Conservation (phyloP, 1,140 invertebrate genomes). For the Trachelipus rathkii region DNA sequence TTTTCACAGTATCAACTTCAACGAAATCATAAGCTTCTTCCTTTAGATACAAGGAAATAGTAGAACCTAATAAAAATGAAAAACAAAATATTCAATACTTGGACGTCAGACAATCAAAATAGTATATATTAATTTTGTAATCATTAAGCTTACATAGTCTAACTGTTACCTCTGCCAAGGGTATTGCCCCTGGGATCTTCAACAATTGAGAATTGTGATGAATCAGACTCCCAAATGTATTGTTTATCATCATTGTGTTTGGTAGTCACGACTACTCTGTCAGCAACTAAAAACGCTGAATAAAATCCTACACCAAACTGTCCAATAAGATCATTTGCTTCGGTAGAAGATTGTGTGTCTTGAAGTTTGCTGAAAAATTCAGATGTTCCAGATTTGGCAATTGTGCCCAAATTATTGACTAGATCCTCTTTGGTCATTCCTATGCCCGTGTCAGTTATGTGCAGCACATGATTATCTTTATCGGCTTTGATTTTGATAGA, state of each 20-base stretch:
- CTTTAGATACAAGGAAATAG: conserved; percentile 72
- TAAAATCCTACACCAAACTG: conserved; percentile 99
- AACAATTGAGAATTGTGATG: conserved; percentile 76
- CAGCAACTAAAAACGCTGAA: conserved; percentile 91
- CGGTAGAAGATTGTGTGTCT: conserved; percentile 53
- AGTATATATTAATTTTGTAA: too few relatives aligned
- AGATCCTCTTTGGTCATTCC: conserved; percentile 96
- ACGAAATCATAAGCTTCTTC: conserved; percentile 95
- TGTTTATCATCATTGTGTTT: conserved; percentile 95
- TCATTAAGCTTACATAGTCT: too few relatives aligned
- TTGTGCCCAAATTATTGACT: conserved; percentile 95
- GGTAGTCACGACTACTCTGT: conserved; percentile 81
- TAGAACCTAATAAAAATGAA: conserved; percentile 46
- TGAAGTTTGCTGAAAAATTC: conserved; percentile 94
- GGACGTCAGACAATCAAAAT: too few relatives aligned
- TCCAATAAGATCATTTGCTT: conserved; percentile 81
- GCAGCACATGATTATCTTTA: conserved; percentile 87
- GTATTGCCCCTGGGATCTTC: conserved; percentile 93
- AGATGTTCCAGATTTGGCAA: conserved; percentile 97
- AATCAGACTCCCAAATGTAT: conserved; percentile 97
- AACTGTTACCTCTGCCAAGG: conserved; percentile 79
- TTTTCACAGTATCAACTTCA: conserved; percentile 83
- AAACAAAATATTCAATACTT: too few relatives aligned
- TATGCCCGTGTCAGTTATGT: conserved; percentile 94
- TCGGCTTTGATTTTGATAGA: conserved; percentile 93